These are phyloP conservation scores for Epinephelus awoara DNA, from an alignment of 2,797 vertebrate genomes.

Conservation along the genomic window DNA sequence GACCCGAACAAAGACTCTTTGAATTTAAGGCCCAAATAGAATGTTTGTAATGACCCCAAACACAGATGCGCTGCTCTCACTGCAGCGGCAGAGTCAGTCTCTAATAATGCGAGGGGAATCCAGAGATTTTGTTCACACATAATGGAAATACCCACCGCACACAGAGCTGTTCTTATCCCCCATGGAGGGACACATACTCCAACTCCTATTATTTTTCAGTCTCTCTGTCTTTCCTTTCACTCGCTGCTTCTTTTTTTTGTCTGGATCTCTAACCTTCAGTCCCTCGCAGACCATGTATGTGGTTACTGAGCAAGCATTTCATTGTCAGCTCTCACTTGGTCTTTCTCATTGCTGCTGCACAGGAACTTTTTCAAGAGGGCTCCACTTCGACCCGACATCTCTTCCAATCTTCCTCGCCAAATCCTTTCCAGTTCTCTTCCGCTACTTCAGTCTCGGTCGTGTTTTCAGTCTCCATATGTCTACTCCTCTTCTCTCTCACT, in stretches of 20 bases:
- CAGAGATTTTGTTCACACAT: conserved; percentile 67
- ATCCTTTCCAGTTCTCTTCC: conserved; percentile 31
- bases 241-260: conserved; percentile 25
- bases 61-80: conserved; percentile 72
- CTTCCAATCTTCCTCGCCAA: conserved; percentile 17
- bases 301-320: conserved; percentile 23
- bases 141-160: conserved; percentile 70
- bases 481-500: background rate
- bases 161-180: conserved; percentile 60
- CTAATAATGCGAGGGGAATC: conserved; percentile 76
- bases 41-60: conserved; percentile 78
- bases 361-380: conserved; percentile 39
- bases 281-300: conserved; percentile 43
- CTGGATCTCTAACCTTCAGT: conserved; percentile 53
- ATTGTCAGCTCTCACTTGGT: conserved; percentile 43
- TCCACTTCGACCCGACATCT: conserved; percentile 52
- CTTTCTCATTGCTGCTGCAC: conserved; percentile 16
- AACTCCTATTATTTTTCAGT: conserved; percentile 62
- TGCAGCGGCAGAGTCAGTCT: conserved; percentile 60
- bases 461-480: conserved; percentile 7
- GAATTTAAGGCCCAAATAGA: conserved; percentile 78
- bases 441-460: conserved; percentile 22
- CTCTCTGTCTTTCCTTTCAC: conserved; percentile 50
- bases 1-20: conserved; percentile 81
- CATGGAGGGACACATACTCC: conserved; percentile 56